phyloP scores from a whole-genome alignment of 2,797 vertebrate genomes.

The Molossus alvarezi region DNA sequence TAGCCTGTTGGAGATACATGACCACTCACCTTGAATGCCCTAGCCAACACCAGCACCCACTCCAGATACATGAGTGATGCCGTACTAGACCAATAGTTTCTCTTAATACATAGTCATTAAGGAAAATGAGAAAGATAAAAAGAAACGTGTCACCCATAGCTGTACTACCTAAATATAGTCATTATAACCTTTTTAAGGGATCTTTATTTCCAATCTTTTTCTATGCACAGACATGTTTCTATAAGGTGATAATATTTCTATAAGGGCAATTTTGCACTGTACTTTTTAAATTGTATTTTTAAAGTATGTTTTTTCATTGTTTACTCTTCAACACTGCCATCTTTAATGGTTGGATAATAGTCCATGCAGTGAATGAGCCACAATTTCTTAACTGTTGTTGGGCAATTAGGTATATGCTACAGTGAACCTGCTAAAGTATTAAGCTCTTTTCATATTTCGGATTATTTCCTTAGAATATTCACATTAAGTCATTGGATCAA shows the following conservation, averaged over 20 bases:
- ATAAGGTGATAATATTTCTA: neutral
- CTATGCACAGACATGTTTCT: constrained; percentile 39
- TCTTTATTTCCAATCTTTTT: constrained; percentile 21
- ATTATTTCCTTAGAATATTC: constrained; percentile 44
- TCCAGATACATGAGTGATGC: neutral
- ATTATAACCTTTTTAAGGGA: neutral
- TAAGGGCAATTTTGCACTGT: neutral
- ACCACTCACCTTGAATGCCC: neutral
- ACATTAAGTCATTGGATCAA: constrained; percentile 19
- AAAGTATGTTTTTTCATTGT: constrained; percentile 45
- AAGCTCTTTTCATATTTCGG: constrained; percentile 10
- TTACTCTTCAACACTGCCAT: constrained; percentile 28
- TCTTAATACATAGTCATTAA: neutral
- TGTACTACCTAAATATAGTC: neutral
- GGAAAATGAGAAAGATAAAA: constrained; percentile 54
- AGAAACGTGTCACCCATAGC: neutral
- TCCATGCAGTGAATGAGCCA: neutral
- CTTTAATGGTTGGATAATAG: constrained; percentile 15
- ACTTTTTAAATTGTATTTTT: constrained; percentile 21
- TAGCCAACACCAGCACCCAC: neutral
- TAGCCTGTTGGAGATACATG: neutral
- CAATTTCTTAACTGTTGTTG: constrained; percentile 43
- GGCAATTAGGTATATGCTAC: neutral
- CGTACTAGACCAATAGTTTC: neutral
- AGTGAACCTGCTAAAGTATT: neutral